A percentile compares a stretch with the other conserved stretches of the same genome.
Conservation (phyloP, 2,113 vertebrate species). For the Seriola aureovittata region DNA sequence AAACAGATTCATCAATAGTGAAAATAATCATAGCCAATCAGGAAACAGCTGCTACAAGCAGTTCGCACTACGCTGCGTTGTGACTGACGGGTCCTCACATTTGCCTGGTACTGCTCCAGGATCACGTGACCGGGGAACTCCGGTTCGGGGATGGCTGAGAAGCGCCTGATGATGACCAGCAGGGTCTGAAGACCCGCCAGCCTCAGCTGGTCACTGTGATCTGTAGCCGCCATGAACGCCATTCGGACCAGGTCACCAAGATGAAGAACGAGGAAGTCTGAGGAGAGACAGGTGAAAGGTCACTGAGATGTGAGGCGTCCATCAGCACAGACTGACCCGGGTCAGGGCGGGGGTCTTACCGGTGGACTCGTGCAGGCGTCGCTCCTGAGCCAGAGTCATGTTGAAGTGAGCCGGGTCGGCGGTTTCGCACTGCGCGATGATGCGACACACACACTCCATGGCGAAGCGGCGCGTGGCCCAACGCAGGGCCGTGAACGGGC, state of each 20-base stretch:
- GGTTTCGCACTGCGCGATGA: constrained; percentile 89
- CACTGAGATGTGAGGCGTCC: rapidly evolving
- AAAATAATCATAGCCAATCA: too few species aligned
- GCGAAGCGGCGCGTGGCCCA: constrained; percentile 94
- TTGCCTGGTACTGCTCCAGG: constrained; percentile 97
- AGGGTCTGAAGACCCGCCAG: constrained; percentile 91
- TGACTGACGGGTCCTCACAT: constrained; percentile 82
- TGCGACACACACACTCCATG: constrained; percentile 90
- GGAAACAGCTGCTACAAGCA: too few species aligned
- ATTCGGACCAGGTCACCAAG: constrained; percentile 94
- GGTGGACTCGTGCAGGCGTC: constrained; percentile 87
- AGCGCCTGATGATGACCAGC: constrained; percentile 89
- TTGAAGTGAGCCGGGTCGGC: constrained; percentile 89
- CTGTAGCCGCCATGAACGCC: constrained; percentile 98
- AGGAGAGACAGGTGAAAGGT: constrained; percentile 9
- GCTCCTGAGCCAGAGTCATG: constrained; percentile 90
- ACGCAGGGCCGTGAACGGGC: constrained; percentile 90
- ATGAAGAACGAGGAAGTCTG: constrained; percentile 94
- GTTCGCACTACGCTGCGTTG: too few species aligned
- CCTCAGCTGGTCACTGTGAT: constrained; percentile 92
- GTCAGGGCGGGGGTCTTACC: constrained; percentile 74
- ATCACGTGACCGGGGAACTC: constrained; percentile 97
- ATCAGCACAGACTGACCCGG: background rate
- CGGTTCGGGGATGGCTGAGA: constrained; percentile 90
- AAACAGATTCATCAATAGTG: too few species aligned